These are phyloP conservation scores for Erpetoichthys calabaricus DNA, from an alignment of 2,797 vertebrate genomes.

Conservation along the genomic window DNA sequence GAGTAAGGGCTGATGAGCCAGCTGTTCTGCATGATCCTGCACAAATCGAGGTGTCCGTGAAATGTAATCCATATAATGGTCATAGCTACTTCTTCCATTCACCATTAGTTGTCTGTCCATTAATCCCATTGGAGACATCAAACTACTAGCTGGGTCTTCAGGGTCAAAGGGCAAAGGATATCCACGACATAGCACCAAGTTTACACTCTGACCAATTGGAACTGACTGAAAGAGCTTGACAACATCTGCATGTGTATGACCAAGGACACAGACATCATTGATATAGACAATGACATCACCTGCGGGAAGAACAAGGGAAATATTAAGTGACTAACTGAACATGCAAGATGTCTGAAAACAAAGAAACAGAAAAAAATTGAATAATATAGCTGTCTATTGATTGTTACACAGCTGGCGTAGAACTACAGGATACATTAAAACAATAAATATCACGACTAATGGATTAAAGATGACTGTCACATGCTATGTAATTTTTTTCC, in stretches of 20 bases:
- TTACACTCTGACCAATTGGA: slow-evolving; percentile 90
- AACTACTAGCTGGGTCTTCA: slow-evolving; percentile 73
- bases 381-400: no score
- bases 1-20: slow-evolving; percentile 53
- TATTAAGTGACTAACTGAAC: neutral
- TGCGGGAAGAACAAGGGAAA: slow-evolving; percentile 26
- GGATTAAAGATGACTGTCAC: no score
- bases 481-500: no score
- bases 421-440: no score
- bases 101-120: slow-evolving; percentile 86
- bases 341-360: slow-evolving; percentile 6
- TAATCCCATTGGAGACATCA: slow-evolving; percentile 83
- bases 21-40: slow-evolving; percentile 64
- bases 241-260: slow-evolving; percentile 91
- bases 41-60: slow-evolving; percentile 83
- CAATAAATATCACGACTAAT: no score
- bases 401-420: no score
- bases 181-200: slow-evolving; percentile 84
- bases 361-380: slow-evolving; percentile 38
- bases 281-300: slow-evolving; percentile 97
- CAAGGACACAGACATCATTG: slow-evolving; percentile 90
- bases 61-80: slow-evolving; percentile 93
- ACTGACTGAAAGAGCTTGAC: slow-evolving; percentile 97
- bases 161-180: slow-evolving; percentile 91
- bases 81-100: slow-evolving; percentile 87